These are phyloP conservation scores for Apis florea DNA, from an alignment of 1,140 invertebrate genomes.

Conservation along the genomic window DNA sequence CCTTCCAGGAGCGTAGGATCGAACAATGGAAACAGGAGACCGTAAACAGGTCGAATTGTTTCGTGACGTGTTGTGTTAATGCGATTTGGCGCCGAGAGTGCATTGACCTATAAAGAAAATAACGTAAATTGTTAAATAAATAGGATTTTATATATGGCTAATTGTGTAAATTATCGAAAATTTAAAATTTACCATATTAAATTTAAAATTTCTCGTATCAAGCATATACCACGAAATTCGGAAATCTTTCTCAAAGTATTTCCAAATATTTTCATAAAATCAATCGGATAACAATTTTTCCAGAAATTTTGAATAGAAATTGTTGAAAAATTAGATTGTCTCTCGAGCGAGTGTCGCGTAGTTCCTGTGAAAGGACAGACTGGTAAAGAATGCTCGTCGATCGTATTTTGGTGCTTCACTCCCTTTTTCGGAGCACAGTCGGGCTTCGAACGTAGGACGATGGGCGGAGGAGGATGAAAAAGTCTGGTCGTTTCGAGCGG, in stretches of 20 bases:
- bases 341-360: not conserved
- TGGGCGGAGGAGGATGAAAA: constrained; percentile 34
- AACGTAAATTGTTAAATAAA: not conserved
- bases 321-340: not conserved
- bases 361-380: not conserved
- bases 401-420: constrained; percentile 26
- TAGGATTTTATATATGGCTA: no score
- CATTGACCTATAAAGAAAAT: constrained; percentile 11
- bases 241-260: no score
- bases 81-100: constrained; percentile 27
- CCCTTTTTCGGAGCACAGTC: constrained; percentile 19
- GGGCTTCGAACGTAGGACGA: constrained; percentile 24
- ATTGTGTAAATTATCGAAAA: no score
- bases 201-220: no score
- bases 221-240: no score
- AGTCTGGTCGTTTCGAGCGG: constrained; percentile 15
- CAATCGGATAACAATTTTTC: not conserved
- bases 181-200: no score
- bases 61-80: constrained; percentile 46
- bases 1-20: constrained; percentile 36
- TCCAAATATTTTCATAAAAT: no score
- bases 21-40: constrained; percentile 63
- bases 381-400: not conserved
- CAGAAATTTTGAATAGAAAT: not conserved
- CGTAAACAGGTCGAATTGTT: constrained; percentile 53